Base-by-base conservation (phyloP, 2,888 invertebrate genomes). In the Teinopalpus imperialis region DNA sequence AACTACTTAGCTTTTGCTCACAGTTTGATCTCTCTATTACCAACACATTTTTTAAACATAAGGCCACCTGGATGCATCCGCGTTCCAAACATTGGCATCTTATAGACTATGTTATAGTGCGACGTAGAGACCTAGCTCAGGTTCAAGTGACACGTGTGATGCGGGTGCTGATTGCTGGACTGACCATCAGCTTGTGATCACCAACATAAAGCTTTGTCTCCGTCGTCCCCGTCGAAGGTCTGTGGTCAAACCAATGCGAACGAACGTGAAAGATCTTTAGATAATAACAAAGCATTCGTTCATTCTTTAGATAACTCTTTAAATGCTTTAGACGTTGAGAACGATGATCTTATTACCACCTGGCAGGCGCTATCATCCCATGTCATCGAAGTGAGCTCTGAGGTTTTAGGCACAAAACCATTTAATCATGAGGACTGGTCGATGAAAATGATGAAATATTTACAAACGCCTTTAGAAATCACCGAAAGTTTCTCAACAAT, bases 61-160 rank as follows among this genome's bases (percentile, higher is more conserved):
- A 64, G n/a, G 53, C 43, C 0, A 57, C 59, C 0, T 60, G 59
- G 57, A 61, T 60, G 61, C 59, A 64, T 13, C 59, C 59, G 2
- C 34, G 59, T 14, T 63, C 61, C 3, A 54, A 52, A 21, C 58
- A 62, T 29, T 59, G 57, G 56, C 59, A 59, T 26, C 26, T 60
- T 3, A 49, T 58, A 1, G 54, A 57, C 16, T 48, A 57, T 23
- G 51, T 47, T 1, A 52, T 57, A 3, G 48, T 54, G 0, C 20
- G 53, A 3, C 52, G 49, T 23, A 12, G 34, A 9, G 54, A 59
- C 12, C 4, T 58, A 1, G 26, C 37, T 2, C 51, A 57, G 9
- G 57, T 62, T 1, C 48, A 9, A 2, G 23, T 60, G 6, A 62
- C 61, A 3, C 51, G 57, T 2, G 58, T 48, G 1, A 57, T 57